phyloP scores from a whole-genome alignment of 92 coral and sea anemone genomes.

The Porites rus region DNA sequence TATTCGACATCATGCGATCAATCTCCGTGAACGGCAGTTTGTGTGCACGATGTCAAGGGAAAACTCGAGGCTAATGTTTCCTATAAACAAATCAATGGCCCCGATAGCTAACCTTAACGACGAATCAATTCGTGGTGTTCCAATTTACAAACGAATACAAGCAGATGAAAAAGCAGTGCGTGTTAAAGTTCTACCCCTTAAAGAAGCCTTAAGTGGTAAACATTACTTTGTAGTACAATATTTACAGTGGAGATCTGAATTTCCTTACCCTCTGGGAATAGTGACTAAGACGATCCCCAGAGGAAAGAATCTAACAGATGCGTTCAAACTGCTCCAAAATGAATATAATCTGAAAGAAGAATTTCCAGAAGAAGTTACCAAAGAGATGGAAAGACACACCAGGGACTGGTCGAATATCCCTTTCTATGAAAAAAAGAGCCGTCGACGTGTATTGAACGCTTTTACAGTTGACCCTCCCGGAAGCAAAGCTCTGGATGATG shows the following conservation, averaged over 20 bases:
- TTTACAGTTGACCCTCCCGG: slow-evolving; percentile 81
- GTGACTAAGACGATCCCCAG: slow-evolving; percentile 57
- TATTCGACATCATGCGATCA: slow-evolving; percentile 30
- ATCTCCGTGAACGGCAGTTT: slow-evolving; percentile 58
- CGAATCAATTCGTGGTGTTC: slow-evolving; percentile 31
- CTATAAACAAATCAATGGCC: slow-evolving; percentile 60
- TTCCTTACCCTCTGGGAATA: slow-evolving; percentile 68
- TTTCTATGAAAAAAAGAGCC: slow-evolving; percentile 30
- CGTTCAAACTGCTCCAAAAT: slow-evolving; percentile 53
- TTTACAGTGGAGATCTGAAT: slow-evolving; percentile 63
- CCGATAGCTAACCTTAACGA: slow-evolving; percentile 48
- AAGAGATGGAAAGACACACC: slow-evolving; percentile 27
- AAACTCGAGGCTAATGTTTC: slow-evolving; percentile 54
- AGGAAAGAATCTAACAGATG: slow-evolving; percentile 39
- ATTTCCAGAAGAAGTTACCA: slow-evolving; percentile 49
- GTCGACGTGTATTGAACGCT: slow-evolving; percentile 30
- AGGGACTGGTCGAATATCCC: slow-evolving; percentile 37
- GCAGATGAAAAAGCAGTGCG: slow-evolving; percentile 21
- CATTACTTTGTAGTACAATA: slow-evolving; percentile 70
- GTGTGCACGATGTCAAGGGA: slow-evolving; percentile 57
- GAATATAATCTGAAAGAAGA: slow-evolving; percentile 54
- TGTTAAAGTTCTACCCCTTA: background rate
- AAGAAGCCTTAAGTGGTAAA: slow-evolving; percentile 70
- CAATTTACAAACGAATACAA: slow-evolving; percentile 39
- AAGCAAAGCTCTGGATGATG: slow-evolving; percentile 80